Percentiles rank a stretch among this genome's conserved stretches.
Evolutionary conservation across 1,140 invertebrate genomes (phyloP).

Genomic region (Cotesia chilonis): DNA sequence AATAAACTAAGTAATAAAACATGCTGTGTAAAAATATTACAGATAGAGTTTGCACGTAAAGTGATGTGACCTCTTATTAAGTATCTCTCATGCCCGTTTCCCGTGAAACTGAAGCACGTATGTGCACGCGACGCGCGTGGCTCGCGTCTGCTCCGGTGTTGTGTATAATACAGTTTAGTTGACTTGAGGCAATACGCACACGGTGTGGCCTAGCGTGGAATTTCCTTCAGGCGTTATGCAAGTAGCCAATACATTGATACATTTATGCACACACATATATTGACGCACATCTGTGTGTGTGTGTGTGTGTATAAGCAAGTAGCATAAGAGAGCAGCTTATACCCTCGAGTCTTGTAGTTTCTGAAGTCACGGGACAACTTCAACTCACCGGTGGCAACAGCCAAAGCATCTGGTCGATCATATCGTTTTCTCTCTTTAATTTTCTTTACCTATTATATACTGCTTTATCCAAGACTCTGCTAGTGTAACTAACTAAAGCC

Average conservation of each 20-base stretch:
- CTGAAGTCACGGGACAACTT: slow-evolving; percentile 1
- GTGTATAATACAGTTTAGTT: slow-evolving; percentile 8
- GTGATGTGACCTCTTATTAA: slow-evolving; percentile 18
- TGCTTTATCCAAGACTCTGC: too few species aligned
- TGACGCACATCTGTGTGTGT: too few species aligned
- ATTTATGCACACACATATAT: too few species aligned
- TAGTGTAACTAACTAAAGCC: background rate
- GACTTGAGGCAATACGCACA: slow-evolving; percentile 17
- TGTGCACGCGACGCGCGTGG: slow-evolving; percentile 44
- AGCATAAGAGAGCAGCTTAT: background rate
- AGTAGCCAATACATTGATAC: slow-evolving; percentile 17
- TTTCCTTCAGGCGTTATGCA: slow-evolving; percentile 43
- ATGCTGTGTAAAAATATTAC: too few species aligned
- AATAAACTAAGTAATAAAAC: too few species aligned
- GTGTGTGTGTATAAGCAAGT: too few species aligned
- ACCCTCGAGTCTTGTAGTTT: background rate
- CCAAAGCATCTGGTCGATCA: slow-evolving; percentile 11
- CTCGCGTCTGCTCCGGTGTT: slow-evolving; percentile 36
- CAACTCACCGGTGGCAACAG: slow-evolving; percentile 15
- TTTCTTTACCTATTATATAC: background rate
- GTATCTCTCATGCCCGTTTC: slow-evolving; percentile 12
- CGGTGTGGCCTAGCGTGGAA: slow-evolving; percentile 43
- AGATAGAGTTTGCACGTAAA: too few species aligned
- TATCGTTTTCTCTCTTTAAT: slow-evolving; percentile 5
- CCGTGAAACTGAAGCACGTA: slow-evolving; percentile 32